Conservation (phyloP, 2,113 vertebrate species). For the Eulacestoma nigropectus region DNA sequence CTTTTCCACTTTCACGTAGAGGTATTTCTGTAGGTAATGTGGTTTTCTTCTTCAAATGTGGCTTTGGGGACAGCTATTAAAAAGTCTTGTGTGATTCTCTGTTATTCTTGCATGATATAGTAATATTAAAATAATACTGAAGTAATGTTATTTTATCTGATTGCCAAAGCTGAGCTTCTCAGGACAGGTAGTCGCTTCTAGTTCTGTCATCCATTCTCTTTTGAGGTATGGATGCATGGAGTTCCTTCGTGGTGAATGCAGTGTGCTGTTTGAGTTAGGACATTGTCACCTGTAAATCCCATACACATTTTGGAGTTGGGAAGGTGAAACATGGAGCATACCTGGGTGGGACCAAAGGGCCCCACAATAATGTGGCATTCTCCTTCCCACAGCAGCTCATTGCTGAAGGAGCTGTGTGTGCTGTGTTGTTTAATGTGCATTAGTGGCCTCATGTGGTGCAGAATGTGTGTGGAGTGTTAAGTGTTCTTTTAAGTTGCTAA, state of each 20-base stretch:
- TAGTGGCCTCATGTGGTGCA: background rate
- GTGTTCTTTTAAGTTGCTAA: background rate
- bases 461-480: background rate
- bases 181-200: background rate
- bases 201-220: background rate
- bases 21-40: background rate
- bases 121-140: background rate
- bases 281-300: background rate
- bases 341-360: background rate
- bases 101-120: background rate
- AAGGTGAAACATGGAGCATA: background rate
- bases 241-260: background rate
- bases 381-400: background rate
- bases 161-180: background rate
- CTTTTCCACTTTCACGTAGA: background rate
- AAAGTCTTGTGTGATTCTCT: background rate
- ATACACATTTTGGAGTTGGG: background rate
- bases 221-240: fast-evolving
- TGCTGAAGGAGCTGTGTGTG: background rate
- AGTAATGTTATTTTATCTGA: background rate
- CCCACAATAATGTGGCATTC: fast-evolving
- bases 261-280: fast-evolving
- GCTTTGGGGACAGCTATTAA: background rate
- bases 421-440: background rate
- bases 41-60: background rate